Evolutionary conservation across 2,797 vertebrate genomes (phyloP).

Genomic region (Remorina albescens): DNA sequence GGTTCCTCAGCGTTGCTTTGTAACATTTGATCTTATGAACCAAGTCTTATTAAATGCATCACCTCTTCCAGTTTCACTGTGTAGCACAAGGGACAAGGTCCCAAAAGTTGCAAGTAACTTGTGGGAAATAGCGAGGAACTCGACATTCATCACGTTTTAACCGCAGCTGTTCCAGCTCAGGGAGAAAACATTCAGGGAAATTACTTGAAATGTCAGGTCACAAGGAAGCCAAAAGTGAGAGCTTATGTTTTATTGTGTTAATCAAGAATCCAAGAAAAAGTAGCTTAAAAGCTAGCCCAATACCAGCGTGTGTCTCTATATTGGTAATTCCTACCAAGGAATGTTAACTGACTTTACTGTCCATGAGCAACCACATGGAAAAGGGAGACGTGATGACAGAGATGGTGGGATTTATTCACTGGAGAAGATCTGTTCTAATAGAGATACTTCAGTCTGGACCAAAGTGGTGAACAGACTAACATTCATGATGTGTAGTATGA

Average conservation of each 20-base stretch:
- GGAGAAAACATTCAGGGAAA: background rate
- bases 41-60: background rate
- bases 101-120: background rate
- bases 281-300: background rate
- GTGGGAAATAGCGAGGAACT: background rate
- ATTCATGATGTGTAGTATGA: too few relatives aligned
- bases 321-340: background rate
- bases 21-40: background rate
- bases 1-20: background rate
- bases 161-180: constrained; percentile 18
- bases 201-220: constrained; percentile 25
- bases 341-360: background rate
- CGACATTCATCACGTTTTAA: background rate
- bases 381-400: background rate
- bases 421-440: background rate
- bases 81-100: background rate
- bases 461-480: background rate
- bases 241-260: constrained; percentile 4
- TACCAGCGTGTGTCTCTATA: background rate
- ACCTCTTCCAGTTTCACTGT: background rate
- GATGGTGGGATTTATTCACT: background rate
- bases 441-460: background rate
- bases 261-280: background rate
- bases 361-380: background rate
- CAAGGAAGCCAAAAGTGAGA: constrained; percentile 7